Conservation (phyloP, 2,113 vertebrate species). For the Corythaixoides concolor region DNA sequence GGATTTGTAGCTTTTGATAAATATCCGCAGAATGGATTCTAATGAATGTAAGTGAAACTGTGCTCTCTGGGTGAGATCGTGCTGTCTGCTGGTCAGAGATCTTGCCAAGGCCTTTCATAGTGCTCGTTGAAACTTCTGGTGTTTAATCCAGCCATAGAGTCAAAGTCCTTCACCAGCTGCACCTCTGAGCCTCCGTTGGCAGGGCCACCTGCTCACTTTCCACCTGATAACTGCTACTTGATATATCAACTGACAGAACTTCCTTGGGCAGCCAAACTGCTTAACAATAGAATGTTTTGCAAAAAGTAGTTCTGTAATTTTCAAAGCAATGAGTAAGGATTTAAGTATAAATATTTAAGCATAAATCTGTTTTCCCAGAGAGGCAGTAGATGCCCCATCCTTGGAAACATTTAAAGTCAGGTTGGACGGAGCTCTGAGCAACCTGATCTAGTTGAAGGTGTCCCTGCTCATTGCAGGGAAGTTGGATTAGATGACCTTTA, state of each 20-base stretch:
- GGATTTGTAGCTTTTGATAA: constrained; percentile 30
- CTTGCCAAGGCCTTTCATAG: neutral
- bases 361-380: neutral
- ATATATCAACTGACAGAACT: neutral
- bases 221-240: neutral
- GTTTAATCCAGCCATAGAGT: neutral
- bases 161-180: neutral
- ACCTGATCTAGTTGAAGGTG: rapidly evolving
- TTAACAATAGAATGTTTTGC: neutral
- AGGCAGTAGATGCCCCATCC: neutral
- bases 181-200: neutral
- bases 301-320: neutral
- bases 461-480: neutral
- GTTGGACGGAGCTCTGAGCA: rapidly evolving
- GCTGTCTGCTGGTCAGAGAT: neutral
- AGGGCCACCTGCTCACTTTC: neutral
- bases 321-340: neutral
- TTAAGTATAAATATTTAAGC: neutral
- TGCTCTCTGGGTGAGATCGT: neutral
- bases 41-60: neutral
- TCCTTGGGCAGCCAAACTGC: neutral
- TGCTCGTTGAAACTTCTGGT: neutral
- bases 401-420: neutral
- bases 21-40: neutral
- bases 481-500: rapidly evolving